Conservation (phyloP, 2,797 vertebrate species). For the Cyprinella venusta region DNA sequence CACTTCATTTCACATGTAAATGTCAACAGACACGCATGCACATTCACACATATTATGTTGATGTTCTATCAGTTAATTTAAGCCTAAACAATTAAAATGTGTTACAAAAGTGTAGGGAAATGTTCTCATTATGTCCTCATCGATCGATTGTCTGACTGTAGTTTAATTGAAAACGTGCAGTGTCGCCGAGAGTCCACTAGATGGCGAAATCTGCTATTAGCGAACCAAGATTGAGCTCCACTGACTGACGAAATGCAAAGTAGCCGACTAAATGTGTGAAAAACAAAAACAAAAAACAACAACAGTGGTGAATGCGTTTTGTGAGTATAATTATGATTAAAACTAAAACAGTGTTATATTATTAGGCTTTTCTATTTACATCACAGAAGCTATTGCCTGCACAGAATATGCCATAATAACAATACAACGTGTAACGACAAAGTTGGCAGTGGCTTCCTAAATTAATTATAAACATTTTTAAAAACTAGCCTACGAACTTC, state of each 20-base stretch:
- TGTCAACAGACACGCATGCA: not conserved
- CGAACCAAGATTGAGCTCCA: not conserved
- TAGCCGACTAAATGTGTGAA: not conserved
- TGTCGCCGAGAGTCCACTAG: not conserved
- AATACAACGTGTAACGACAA: no score
- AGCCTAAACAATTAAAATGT: not conserved
- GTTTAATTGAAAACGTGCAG: not conserved
- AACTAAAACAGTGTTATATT: no score
- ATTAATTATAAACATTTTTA: no score
- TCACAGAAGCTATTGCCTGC: no score
- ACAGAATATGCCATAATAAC: no score
- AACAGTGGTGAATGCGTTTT: not conserved
- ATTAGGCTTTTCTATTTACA: no score
- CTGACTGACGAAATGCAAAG: not conserved
- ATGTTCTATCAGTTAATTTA: not conserved
- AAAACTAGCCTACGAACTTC: no score
- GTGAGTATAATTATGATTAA: not conserved
- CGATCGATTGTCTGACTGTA: no score
- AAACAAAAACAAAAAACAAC: no score
- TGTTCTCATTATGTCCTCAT: not conserved
- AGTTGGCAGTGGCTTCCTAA: no score
- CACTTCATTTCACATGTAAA: not conserved
- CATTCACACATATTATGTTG: not conserved
- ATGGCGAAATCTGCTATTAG: not conserved
- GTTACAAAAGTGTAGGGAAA: not conserved